Conservation (phyloP, 1,140 invertebrate genomes). For the Steinernema khuongi region DNA sequence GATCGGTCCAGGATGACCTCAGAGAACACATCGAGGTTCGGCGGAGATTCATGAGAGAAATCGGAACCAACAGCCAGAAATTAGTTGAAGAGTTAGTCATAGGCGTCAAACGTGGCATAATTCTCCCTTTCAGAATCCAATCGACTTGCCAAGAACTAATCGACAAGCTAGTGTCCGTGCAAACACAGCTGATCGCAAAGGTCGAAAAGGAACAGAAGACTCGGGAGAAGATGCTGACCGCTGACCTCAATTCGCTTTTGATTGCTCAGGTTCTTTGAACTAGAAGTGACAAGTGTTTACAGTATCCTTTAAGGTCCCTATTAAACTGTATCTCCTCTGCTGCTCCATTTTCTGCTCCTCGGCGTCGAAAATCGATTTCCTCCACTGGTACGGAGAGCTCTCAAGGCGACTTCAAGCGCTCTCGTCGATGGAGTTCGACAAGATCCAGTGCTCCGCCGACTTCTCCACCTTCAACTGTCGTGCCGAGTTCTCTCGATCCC, state of each 20-base stretch:
- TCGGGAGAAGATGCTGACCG: slow-evolving; percentile 29
- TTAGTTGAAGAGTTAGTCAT: background rate
- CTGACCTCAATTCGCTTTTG: slow-evolving; percentile 34
- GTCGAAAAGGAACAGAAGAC: slow-evolving; percentile 34
- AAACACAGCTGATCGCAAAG: slow-evolving; percentile 15
- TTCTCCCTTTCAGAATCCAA: background rate
- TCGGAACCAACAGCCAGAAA: slow-evolving; percentile 38
- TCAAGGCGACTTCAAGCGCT: slow-evolving; percentile 28
- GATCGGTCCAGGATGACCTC: slow-evolving; percentile 48
- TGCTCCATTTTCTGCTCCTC: slow-evolving; percentile 56
- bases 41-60: slow-evolving; percentile 40
- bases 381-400: slow-evolving; percentile 42
- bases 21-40: slow-evolving; percentile 48
- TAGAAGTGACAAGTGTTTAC: no score
- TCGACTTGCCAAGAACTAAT: background rate
- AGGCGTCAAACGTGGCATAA: background rate
- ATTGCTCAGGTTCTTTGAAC: slow-evolving; percentile 20
- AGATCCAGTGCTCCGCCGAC: slow-evolving; percentile 7
- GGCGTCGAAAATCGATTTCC: slow-evolving; percentile 54
- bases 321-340: slow-evolving; percentile 42
- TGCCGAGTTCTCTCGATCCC: slow-evolving; percentile 23
- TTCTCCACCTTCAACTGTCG: slow-evolving; percentile 19
- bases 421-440: background rate
- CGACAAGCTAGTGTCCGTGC: background rate
- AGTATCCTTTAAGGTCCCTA: slow-evolving; percentile 36